phyloP scores from a whole-genome alignment of 1,140 invertebrate species.

The Papilio xuthus region DNA sequence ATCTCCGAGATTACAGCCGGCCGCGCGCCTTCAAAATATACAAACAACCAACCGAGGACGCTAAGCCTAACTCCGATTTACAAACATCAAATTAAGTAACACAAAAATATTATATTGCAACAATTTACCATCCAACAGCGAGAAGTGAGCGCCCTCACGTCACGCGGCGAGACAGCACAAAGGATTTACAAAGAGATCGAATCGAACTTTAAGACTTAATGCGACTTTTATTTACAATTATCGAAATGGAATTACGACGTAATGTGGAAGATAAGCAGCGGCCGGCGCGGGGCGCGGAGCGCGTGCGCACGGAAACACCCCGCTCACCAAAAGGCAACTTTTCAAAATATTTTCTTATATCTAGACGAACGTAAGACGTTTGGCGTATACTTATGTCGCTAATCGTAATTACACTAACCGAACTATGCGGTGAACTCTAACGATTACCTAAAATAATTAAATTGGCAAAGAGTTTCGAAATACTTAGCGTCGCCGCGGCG shows the following conservation, averaged over 20 bases:
- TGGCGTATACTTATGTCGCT: constrained; percentile 81
- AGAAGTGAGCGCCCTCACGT: constrained; percentile 43
- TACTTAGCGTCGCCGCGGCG: constrained; percentile 77
- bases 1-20: constrained; percentile 77
- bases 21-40: constrained; percentile 75
- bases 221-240: constrained; percentile 80
- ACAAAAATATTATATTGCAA: constrained; percentile 77
- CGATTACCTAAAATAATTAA: constrained; percentile 80
- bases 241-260: constrained; percentile 79
- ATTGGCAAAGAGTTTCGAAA: constrained; percentile 82
- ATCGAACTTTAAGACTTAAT: constrained; percentile 79
- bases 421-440: constrained; percentile 78
- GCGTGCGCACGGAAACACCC: constrained; percentile 50
- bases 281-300: constrained; percentile 48
- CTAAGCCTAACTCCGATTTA: constrained; percentile 76
- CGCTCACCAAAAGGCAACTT: constrained; percentile 78
- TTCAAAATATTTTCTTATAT: constrained; percentile 79
- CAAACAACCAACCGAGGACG: constrained; percentile 70
- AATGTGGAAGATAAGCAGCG: constrained; percentile 73
- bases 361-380: constrained; percentile 80
- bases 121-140: constrained; percentile 68
- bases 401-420: constrained; percentile 80
- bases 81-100: constrained; percentile 74
- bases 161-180: constrained; percentile 54
- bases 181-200: constrained; percentile 81